phyloP scores from a whole-genome alignment of 2,113 vertebrate genomes.

The Miniopterus natalensis region DNA sequence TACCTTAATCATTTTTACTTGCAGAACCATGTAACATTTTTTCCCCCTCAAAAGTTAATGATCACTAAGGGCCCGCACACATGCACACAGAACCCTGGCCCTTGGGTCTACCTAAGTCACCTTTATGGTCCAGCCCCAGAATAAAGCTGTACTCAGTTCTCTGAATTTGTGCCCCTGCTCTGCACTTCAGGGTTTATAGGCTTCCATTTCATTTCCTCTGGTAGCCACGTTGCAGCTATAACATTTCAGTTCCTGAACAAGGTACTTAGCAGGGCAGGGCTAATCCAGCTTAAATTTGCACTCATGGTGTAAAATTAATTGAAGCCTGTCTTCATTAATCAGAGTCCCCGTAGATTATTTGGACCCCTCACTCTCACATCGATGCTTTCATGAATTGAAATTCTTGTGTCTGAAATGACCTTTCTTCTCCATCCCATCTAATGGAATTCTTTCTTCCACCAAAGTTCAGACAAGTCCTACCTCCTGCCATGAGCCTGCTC shows the following conservation, averaged over 20 bases:
- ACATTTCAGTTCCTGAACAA: slow-evolving; percentile 55
- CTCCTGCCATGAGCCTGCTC: not conserved
- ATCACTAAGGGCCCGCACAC: slow-evolving; percentile 69
- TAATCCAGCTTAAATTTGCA: slow-evolving; percentile 54
- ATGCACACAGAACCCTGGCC: slow-evolving; percentile 36
- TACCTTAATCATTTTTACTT: slow-evolving; percentile 79
- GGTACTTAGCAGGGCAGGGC: slow-evolving; percentile 38
- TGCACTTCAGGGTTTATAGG: slow-evolving; percentile 53
- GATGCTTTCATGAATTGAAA: too few relatives aligned
- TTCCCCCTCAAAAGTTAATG: slow-evolving; percentile 74
- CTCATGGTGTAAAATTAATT: slow-evolving; percentile 28
- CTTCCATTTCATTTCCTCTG: slow-evolving; percentile 73
- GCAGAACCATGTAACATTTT: slow-evolving; percentile 61
- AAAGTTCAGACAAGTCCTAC: not conserved
- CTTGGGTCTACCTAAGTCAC: slow-evolving; percentile 67
- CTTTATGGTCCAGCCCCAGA: slow-evolving; percentile 23
- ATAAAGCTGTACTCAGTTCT: slow-evolving; percentile 31
- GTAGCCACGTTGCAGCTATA: not conserved
- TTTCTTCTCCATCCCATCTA: not conserved
- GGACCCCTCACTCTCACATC: not conserved
- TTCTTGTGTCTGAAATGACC: not conserved
- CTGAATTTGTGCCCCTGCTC: slow-evolving; percentile 15
- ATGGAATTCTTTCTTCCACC: not conserved
- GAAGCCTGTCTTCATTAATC: not conserved
- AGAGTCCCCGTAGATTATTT: not conserved